Evolutionary conservation across 2,113 vertebrate species (phyloP).

Genomic region (Pseudopodoces humilis): DNA sequence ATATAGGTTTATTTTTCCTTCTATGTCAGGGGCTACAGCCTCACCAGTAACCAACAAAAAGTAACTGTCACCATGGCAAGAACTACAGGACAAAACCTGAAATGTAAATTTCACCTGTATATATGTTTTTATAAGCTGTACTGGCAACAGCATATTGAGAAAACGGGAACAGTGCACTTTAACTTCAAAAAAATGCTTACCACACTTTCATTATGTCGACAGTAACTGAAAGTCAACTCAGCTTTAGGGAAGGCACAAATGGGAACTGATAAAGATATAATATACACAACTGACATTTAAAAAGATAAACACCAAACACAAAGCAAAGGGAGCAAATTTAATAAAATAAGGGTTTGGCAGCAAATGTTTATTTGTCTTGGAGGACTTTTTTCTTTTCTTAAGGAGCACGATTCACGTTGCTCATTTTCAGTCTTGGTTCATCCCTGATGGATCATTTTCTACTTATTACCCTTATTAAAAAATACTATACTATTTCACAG

Average conservation of each 20-base stretch:
- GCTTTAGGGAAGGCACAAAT: constrained; percentile 33
- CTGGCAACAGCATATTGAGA: neutral
- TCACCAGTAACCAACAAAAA: neutral
- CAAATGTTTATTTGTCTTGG: neutral
- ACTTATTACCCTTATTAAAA: constrained; percentile 32
- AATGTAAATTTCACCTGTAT: neutral
- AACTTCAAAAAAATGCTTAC: constrained; percentile 35
- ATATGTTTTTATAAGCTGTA: neutral
- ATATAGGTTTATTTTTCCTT: neutral
- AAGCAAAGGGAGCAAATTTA: constrained; percentile 41
- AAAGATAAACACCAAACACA: constrained; percentile 21
- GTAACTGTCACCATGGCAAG: neutral
- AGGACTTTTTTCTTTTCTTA: neutral
- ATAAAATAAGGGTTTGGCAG: constrained; percentile 34
- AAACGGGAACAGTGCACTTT: rapidly evolving
- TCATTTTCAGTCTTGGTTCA: constrained; percentile 37
- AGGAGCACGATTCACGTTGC: neutral
- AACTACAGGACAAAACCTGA: neutral
- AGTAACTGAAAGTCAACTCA: neutral
- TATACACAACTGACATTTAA: constrained; percentile 37
- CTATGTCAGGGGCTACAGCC: neutral
- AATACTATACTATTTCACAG: neutral
- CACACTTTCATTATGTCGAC: constrained; percentile 2
- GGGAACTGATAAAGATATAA: constrained; percentile 28
- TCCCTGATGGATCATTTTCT: constrained; percentile 27